Evolutionary conservation across 1,140 invertebrate genomes (phyloP).

Genomic region (Dinoponera quadriceps): DNA sequence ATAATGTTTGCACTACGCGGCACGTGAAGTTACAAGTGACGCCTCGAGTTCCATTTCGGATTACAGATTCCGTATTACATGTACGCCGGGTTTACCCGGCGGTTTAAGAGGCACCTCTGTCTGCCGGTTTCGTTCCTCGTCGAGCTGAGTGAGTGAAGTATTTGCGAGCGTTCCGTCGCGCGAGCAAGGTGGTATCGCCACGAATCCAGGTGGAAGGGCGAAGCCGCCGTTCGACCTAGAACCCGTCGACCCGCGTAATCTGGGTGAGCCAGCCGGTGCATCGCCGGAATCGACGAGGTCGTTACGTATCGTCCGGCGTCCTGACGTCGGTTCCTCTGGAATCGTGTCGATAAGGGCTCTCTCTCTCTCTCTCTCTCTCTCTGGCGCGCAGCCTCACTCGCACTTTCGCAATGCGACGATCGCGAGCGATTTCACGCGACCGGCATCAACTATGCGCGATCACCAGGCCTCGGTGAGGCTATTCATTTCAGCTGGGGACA

Average conservation of each 20-base stretch:
- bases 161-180: too few species aligned
- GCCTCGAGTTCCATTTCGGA: too few species aligned
- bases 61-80: too few species aligned
- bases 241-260: constrained; percentile 36
- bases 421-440: constrained; percentile 26
- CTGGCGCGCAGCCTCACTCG: constrained; percentile 11
- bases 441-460: constrained; percentile 31
- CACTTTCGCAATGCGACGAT: constrained; percentile 2
- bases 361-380: too few species aligned
- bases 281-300: constrained; percentile 56
- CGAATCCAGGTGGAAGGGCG: constrained; percentile 37
- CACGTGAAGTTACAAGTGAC: too few species aligned
- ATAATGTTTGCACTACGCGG: too few species aligned
- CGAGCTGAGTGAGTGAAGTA: too few species aligned
- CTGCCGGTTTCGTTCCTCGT: too few species aligned
- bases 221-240: constrained; percentile 58
- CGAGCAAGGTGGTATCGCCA: constrained; percentile 37
- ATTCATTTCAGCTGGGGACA: constrained; percentile 22
- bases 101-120: too few species aligned
- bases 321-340: constrained; percentile 18
- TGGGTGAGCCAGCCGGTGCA: constrained; percentile 48
- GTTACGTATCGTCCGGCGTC: constrained; percentile 50
- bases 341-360: constrained; percentile 9
- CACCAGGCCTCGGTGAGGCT: not conserved
- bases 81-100: too few species aligned